Base-by-base conservation (phyloP, 2,113 vertebrate genomes). In the Spea bombifrons region DNA sequence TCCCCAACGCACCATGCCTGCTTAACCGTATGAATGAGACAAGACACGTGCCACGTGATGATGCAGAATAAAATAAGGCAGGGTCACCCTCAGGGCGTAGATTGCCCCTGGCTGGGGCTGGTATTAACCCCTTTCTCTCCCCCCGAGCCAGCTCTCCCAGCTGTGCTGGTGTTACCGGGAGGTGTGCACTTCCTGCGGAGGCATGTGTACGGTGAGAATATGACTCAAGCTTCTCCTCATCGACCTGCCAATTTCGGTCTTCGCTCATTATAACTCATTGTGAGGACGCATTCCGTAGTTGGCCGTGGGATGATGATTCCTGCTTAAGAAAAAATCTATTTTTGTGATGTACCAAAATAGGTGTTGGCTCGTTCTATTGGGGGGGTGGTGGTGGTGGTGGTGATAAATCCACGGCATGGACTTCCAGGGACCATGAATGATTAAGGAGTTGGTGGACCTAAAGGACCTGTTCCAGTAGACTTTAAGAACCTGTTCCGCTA, bases 221-320 rank as follows among this genome's bases (percentile, higher is more conserved):
- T 78, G 76, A 78, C n/a, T 78, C 76, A 78, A 43, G 43, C 12
- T 45, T 63, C 71, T 71, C 67, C 55, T 78, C 75, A 76, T 76
- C 52, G 8, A 8, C 3, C 45, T 78, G 57, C 75, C 53, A 71
- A 71, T 71, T 64, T 78, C 76, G 59, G 12, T 50, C 16, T 63
- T 71, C 49, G 57, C 76, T 78, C 76, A 78, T 78, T 78, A 64
- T 71, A 50, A 71, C 67, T 78, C 68, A 71, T 15, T 68, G 46
- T 44, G 17, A 68, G 6, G 68, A 76, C 7, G n/a, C n/a, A 8
- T 47, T 55, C n/a, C 69, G 45, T 57, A 69, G 15, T 30, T 59
- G 50, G 8, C 47, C 30, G 17, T 30, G 5, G 61, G n/a, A 59
- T 5, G 55, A 13, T 8, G 10, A 4, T 64, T 30, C 8, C n/a